These are phyloP conservation scores for Trimorus sp. DNA, from an alignment of 2,888 invertebrate species.

Conservation along the genomic window DNA sequence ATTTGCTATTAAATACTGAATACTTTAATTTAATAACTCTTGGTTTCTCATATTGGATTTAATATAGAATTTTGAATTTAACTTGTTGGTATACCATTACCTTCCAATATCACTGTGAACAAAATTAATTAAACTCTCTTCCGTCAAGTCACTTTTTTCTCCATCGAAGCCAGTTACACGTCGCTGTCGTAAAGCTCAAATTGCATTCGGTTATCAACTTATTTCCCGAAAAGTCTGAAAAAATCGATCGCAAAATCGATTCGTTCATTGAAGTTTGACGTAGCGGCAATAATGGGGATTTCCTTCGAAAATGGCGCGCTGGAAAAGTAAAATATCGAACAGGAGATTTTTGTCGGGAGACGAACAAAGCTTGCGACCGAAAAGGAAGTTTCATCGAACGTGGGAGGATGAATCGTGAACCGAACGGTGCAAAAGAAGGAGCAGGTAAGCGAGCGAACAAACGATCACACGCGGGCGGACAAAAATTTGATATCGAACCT, in stretches of 20 bases:
- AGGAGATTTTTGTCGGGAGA: conserved; percentile 38
- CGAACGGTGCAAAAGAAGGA: conserved; percentile 29
- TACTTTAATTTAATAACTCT: too few species aligned
- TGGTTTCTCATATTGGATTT: too few species aligned
- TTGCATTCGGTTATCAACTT: too few species aligned
- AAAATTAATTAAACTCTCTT: too few species aligned
- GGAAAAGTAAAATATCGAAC: conserved; percentile 46
- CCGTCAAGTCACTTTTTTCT: too few species aligned
- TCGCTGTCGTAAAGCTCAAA: too few species aligned
- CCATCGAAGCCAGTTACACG: too few species aligned
- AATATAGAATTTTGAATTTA: too few species aligned
- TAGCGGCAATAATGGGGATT: conserved; percentile 43
- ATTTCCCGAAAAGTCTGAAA: background rate
- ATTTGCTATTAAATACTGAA: too few species aligned
- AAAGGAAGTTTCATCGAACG: conserved; percentile 50
- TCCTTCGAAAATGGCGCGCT: conserved; percentile 23
- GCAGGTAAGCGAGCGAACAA: conserved; percentile 36
- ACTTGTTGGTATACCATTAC: too few species aligned
- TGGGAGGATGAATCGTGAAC: conserved; percentile 29
- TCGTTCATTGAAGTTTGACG: conserved; percentile 12
- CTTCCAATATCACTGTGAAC: too few species aligned
- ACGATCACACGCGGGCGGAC: background rate
- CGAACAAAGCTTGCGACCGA: conserved; percentile 50
- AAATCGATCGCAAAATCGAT: conserved; percentile 30
- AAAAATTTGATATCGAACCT: background rate